These are phyloP conservation scores for Leptinotarsa lineolata DNA, from an alignment of 1,140 invertebrate species.

Conservation along the genomic window DNA sequence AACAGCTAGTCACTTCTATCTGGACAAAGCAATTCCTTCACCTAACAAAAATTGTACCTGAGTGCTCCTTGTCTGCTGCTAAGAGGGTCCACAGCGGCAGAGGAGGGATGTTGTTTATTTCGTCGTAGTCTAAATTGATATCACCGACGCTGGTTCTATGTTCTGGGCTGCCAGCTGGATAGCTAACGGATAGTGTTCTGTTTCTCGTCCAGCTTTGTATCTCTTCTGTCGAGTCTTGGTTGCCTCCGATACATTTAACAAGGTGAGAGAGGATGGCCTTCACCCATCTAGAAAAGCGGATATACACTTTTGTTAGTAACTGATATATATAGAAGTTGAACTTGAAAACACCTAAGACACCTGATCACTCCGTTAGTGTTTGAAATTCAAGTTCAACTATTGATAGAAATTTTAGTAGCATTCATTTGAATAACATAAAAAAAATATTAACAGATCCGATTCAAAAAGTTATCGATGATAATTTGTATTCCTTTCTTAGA, in stretches of 20 bases:
- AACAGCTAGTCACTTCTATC: too few species aligned
- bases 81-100: slow-evolving; percentile 94
- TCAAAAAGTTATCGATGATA: too few species aligned
- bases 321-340: too few species aligned
- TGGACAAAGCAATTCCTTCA: too few species aligned
- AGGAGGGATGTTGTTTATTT: slow-evolving; percentile 95
- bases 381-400: too few species aligned
- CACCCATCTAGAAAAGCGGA: slow-evolving; percentile 73
- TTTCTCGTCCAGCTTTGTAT: slow-evolving; percentile 79
- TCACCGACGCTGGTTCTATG: slow-evolving; percentile 56
- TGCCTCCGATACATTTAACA: slow-evolving; percentile 79
- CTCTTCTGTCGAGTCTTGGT: slow-evolving; percentile 56
- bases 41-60: neutral
- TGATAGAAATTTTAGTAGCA: too few species aligned
- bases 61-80: slow-evolving; percentile 80
- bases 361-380: too few species aligned
- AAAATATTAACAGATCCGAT: too few species aligned
- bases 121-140: slow-evolving; percentile 90
- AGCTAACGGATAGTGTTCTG: slow-evolving; percentile 85
- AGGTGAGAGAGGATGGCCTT: slow-evolving; percentile 97
- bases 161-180: slow-evolving; percentile 66
- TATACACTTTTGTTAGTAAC: too few species aligned
- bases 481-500: too few species aligned
- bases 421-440: too few species aligned
- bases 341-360: too few species aligned